These are phyloP conservation scores for Elysia crispata DNA, from an alignment of 2,888 invertebrate genomes.

Conservation along the genomic window DNA sequence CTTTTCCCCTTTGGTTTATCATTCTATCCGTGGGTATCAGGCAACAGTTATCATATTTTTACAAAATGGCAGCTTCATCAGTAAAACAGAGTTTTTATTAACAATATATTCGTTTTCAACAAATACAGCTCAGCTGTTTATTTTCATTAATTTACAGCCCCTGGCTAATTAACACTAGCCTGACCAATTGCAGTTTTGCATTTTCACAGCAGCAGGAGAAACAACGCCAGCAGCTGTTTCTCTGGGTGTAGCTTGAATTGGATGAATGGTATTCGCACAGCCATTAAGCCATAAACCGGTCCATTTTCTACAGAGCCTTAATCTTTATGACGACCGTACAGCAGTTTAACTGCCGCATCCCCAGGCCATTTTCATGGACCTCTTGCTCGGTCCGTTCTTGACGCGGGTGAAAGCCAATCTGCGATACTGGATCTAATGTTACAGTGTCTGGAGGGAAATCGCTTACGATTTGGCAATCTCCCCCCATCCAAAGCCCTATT, in stretches of 20 bases:
- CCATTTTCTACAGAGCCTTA: slow-evolving; percentile 42
- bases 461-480: background rate
- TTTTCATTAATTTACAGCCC: too few relatives aligned
- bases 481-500: background rate
- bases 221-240: background rate
- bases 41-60: too few relatives aligned
- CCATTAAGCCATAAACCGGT: slow-evolving; percentile 48
- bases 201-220: too few relatives aligned
- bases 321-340: slow-evolving; percentile 22
- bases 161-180: too few relatives aligned
- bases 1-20: too few relatives aligned
- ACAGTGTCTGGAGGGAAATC: background rate
- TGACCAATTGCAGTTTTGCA: too few relatives aligned
- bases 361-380: background rate
- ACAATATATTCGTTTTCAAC: too few relatives aligned
- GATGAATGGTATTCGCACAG: background rate
- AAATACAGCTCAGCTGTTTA: too few relatives aligned
- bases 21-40: too few relatives aligned
- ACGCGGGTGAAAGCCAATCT: slow-evolving; percentile 6
- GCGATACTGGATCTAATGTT: background rate
- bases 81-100: too few relatives aligned
- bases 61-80: too few relatives aligned
- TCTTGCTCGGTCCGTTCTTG: slow-evolving; percentile 9
- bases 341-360: background rate
- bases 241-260: too few relatives aligned